A percentile compares a stretch with the other conserved stretches of the same genome.
phyloP scores from a whole-genome alignment of 2,797 vertebrate genomes.

The Rachycentron canadum region DNA sequence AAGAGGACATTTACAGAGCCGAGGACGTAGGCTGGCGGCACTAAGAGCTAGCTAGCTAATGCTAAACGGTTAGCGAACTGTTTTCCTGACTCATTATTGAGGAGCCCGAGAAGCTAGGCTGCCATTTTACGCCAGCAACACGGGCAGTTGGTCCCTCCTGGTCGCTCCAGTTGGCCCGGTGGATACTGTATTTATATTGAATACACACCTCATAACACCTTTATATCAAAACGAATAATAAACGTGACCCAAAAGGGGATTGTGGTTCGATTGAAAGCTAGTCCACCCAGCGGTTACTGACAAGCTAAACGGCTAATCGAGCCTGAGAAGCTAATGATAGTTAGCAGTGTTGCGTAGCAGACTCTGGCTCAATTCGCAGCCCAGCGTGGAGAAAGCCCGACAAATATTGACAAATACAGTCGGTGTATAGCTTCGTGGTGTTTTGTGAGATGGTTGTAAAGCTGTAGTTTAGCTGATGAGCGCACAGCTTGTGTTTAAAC shows the following conservation, averaged over 20 bases:
- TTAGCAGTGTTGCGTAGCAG: slow-evolving; percentile 71
- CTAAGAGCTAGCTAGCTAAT: slow-evolving; percentile 69
- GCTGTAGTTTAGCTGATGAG: not conserved
- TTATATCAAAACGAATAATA: not conserved
- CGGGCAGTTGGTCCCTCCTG: slow-evolving; percentile 15
- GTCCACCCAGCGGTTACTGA: not conserved
- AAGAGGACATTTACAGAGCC: slow-evolving; percentile 26
- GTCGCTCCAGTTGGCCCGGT: not conserved
- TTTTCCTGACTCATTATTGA: slow-evolving; percentile 87
- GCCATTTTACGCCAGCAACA: slow-evolving; percentile 83
- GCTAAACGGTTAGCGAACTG: slow-evolving; percentile 75
- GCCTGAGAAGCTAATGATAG: slow-evolving; percentile 50
- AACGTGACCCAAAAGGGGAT: not conserved
- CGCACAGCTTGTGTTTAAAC: not conserved
- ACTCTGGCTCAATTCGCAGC: slow-evolving; percentile 24
- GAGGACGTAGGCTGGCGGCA: not conserved
- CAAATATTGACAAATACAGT: not conserved
- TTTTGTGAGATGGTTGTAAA: rapidly evolving
- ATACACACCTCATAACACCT: not conserved
- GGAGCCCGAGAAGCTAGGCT: slow-evolving; percentile 72
- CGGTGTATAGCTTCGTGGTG: rapidly evolving
- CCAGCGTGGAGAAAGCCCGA: not conserved
- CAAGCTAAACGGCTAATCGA: slow-evolving; percentile 69
- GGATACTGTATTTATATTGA: rapidly evolving
- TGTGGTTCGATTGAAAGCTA: slow-evolving; percentile 8